phyloP scores from a whole-genome alignment of 2,888 invertebrate species.

The Melanostoma mellinum region DNA sequence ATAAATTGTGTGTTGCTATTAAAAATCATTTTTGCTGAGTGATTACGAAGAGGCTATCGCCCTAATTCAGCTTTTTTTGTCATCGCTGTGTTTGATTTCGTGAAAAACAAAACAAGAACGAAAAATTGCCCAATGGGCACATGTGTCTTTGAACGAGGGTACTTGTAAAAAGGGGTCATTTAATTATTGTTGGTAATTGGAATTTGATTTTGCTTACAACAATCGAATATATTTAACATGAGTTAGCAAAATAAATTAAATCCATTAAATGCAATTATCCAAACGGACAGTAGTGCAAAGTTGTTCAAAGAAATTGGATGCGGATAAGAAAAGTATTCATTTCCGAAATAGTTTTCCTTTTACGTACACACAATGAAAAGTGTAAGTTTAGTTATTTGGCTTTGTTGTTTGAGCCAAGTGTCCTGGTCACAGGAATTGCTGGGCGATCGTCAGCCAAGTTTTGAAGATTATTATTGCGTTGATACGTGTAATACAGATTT shows the following conservation, averaged over 20 bases:
- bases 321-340: slow-evolving; percentile 28
- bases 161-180: slow-evolving; percentile 18
- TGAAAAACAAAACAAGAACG: not conserved
- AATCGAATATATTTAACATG: slow-evolving; percentile 9
- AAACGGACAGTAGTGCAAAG: slow-evolving; percentile 43
- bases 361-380: slow-evolving; percentile 35
- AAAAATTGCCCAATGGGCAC: not conserved
- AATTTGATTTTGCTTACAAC: slow-evolving; percentile 31
- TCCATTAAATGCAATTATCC: slow-evolving; percentile 24
- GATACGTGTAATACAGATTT: slow-evolving; percentile 75
- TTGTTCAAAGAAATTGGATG: slow-evolving; percentile 66
- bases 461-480: slow-evolving; percentile 74
- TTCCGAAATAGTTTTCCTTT: slow-evolving; percentile 1
- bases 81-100: slow-evolving; percentile 37
- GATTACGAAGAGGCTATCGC: slow-evolving; percentile 45
- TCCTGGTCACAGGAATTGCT: slow-evolving; percentile 36
- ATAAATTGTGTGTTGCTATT: slow-evolving; percentile 15
- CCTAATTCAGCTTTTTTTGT: slow-evolving; percentile 50
- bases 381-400: slow-evolving; percentile 30
- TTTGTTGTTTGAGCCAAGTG: slow-evolving; percentile 32
- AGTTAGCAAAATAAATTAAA: slow-evolving; percentile 24
- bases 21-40: slow-evolving; percentile 27
- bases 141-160: slow-evolving; percentile 21
- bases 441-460: slow-evolving; percentile 70
- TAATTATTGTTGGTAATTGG: slow-evolving; percentile 21